Evolutionary conservation across 2,113 vertebrate species (phyloP).

Genomic region (Lichenostomus cassidix): DNA sequence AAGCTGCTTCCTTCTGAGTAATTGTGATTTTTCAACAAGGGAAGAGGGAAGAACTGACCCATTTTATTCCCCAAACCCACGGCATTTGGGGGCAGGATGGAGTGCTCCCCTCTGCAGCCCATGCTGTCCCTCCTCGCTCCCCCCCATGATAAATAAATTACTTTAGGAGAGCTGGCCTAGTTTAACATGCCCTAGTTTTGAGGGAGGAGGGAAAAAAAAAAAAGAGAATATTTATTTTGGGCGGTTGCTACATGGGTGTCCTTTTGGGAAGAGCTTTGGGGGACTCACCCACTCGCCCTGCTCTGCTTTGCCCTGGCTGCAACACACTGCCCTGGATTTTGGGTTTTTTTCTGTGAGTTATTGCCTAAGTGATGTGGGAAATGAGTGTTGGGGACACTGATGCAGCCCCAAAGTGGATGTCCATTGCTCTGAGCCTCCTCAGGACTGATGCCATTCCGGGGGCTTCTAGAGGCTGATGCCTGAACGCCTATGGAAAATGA

Average conservation of each 20-base stretch:
- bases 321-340: background rate
- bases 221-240: constrained; percentile 37
- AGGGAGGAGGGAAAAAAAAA: background rate
- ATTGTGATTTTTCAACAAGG: background rate
- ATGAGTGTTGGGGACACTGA: background rate
- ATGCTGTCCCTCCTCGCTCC: background rate
- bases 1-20: background rate
- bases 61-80: accelerated
- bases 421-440: background rate
- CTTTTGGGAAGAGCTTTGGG: background rate
- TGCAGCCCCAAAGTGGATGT: background rate
- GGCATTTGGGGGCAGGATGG: background rate
- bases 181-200: constrained; percentile 51
- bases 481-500: accelerated
- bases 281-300: background rate
- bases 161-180: constrained; percentile 53
- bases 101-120: background rate
- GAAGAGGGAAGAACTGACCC: background rate
- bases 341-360: background rate
- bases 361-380: background rate
- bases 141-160: constrained; percentile 2
- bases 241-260: background rate
- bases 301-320: background rate
- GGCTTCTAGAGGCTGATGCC: background rate
- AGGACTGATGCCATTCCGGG: too few relatives aligned